A percentile compares a stretch with the other conserved stretches of the same genome.
Evolutionary conservation across 37 sponge, comb jelly and placozoan genomes (phyloP).

Genomic region (Spongilla lacustris): DNA sequence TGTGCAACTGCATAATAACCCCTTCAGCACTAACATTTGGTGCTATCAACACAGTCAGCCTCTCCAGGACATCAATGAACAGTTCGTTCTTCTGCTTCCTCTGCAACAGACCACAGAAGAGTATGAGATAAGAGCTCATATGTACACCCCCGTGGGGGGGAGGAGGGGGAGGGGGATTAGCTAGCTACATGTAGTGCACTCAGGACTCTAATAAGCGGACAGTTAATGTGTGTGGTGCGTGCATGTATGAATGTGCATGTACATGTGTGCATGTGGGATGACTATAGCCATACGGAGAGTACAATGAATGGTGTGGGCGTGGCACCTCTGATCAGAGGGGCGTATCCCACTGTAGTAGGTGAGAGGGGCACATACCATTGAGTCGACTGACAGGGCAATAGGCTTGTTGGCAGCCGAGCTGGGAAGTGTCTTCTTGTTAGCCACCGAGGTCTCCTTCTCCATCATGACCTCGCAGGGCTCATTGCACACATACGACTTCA

Average conservation of each 20-base stretch:
- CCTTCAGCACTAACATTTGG: constrained; percentile 78
- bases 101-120: constrained; percentile 22
- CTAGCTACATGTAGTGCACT: no score
- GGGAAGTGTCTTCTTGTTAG: constrained; percentile 57
- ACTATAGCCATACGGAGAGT: no score
- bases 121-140: no score
- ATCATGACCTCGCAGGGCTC: constrained; percentile 63
- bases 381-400: constrained; percentile 78
- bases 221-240: no score
- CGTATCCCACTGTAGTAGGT: no score
- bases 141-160: no score
- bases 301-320: no score
- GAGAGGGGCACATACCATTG: constrained; percentile 35
- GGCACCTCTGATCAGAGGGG: no score
- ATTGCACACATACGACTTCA: constrained; percentile 91
- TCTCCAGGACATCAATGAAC: constrained; percentile 93
- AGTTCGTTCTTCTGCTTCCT: constrained; percentile 84
- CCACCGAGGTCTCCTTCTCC: constrained; percentile 19
- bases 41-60: constrained; percentile 86
- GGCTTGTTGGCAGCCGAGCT: constrained; percentile 88
- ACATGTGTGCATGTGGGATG: no score
- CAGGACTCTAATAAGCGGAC: no score
- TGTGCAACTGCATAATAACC: no score
- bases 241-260: no score
- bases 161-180: background rate